Conservation (phyloP, 2,888 invertebrate genomes). For the Nephrotoma guestfalica region DNA sequence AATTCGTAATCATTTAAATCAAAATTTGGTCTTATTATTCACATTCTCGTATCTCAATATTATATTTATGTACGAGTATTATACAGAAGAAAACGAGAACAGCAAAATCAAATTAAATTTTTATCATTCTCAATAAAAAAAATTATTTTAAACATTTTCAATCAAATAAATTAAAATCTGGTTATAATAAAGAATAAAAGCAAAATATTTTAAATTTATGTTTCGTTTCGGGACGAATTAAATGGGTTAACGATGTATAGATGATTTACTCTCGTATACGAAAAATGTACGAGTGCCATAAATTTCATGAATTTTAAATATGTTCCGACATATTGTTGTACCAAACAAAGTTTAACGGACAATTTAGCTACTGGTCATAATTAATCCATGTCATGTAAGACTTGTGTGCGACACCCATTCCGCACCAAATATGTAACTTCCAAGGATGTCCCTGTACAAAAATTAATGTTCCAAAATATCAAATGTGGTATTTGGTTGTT, state of each 20-base stretch:
- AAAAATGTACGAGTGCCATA: neutral
- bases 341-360: too few species aligned
- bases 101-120: neutral
- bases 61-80: too few species aligned
- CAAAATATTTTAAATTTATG: neutral
- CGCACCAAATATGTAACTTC: too few species aligned
- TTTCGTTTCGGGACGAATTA: neutral
- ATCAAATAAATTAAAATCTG: neutral
- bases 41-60: neutral
- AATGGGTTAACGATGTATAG: neutral
- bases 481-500: too few species aligned
- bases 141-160: neutral
- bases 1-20: neutral
- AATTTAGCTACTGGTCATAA: too few species aligned
- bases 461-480: too few species aligned
- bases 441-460: too few species aligned
- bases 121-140: neutral
- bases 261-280: neutral
- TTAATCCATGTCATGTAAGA: too few species aligned
- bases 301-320: neutral
- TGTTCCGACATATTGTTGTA: too few species aligned
- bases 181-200: neutral
- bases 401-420: too few species aligned
- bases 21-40: neutral
- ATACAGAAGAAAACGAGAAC: neutral